Evolutionary conservation across 92 coral and sea anemone species (phyloP), one percentile per base, ranked within the genome.

Genomic region (Heteractis magnifica): DNA sequence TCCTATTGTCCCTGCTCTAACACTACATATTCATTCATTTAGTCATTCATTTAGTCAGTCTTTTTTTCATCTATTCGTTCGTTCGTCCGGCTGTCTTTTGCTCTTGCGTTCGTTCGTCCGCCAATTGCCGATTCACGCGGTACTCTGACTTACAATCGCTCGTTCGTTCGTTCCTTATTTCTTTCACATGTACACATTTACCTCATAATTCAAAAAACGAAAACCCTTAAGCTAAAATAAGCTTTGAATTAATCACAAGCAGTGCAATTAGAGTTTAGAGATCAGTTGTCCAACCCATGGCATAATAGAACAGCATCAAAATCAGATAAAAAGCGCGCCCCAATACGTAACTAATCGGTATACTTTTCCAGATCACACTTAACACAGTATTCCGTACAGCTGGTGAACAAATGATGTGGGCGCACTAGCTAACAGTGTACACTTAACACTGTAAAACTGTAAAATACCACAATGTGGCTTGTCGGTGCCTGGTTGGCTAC

Each of bases 381-480:
- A 34, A 34, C 3, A 34, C 44, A 58, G 64, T 2, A 58, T 58
- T 58, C 26, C 18, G 18, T 9, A 11, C 73, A 4, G 73, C 73
- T 8, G 73, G 73, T 19, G 23, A 68, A 68, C 48, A 26, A 20
- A 23, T 68, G 10, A 7, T 68, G 6, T 6, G 14, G 73, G 49
- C 1, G 19, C 72, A n/a, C 19, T 3, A 5, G 73, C 73, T 68
- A 68, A 26, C 11, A 68, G 49, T 23, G 14, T 68, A 48, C 26
- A 68, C 73, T 68, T 68, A 68, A 13, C 21, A 26, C 49, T 26
- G 73, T 68, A 21, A 8, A 68, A n/a, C 41, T 65, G 72, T 20
- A 21, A n/a, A 68, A 68, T 20, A 23, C 73, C 73, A 68, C 78
- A 52, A 51, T 76, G 58, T 18, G 58, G 79, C 16, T 52, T 52